Base-by-base conservation (phyloP, 2,888 invertebrate species). In the Drosophila ezoana region DNA sequence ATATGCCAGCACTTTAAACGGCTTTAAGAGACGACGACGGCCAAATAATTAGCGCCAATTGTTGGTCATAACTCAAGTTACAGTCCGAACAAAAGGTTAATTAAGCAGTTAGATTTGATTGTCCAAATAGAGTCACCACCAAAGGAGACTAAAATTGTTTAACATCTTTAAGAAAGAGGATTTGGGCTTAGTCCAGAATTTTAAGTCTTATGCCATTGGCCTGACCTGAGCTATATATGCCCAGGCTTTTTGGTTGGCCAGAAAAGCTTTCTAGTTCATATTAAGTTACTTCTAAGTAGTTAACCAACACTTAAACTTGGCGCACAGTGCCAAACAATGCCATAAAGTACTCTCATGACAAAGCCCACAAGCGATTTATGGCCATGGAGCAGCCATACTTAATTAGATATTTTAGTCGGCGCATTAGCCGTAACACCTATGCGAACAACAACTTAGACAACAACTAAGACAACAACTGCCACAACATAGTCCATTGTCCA, bases 351-450 rank as follows among this genome's bases (percentile, higher is more conserved):
- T 51, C 38, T 33, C 40, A 16, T 13, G 28, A 33, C 37, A 74
- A 53, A 38, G 63, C 47, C 58, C 69, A 62, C 52, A 72, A 69
- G 64, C 87, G 72, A 86, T 86, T 86, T 82, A 81, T 81, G 54
- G 54, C 64, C 58, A 13, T 60, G 40, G 48, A 65, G 60, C 61
- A 66, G 64, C 58, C 60, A 69, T 72, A 73, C 73, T 69, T 87
- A 87, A 87, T 83, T 87, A 81, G 71, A 78, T 83, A 84, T 87
- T 81, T 87, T 84, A 87, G 76, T 68, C 72, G 35, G 33, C 32
- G 72, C 83, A 83, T 83, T 87, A 87, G 79, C 53, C 69, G 61
- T 70, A 81, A 83, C 85, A 83, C 85, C 87, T 81, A 76, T 57
- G 66, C 64, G 70, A 72, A 72, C 44, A 54, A 28, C 40, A 56